Conservation (phyloP, 92 coral and sea anemone genomes). For the Pocillopora meandrina region DNA sequence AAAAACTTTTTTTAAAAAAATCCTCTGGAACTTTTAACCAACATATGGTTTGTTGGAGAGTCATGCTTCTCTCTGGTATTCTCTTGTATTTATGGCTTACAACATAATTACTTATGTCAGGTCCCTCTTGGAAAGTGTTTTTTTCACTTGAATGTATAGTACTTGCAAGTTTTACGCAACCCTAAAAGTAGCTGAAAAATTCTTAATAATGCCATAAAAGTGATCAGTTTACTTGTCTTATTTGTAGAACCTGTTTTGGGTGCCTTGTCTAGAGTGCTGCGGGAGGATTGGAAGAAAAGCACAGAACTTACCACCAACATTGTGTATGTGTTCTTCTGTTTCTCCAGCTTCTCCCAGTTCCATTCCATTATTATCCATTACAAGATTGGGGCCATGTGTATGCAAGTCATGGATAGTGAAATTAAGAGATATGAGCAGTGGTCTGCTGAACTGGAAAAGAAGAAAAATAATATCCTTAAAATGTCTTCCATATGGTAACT, state of each 20-base stretch:
- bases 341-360: slow-evolving; percentile 97
- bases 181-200: too few species aligned
- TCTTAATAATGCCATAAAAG: too few species aligned
- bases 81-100: too few species aligned
- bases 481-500: too few species aligned
- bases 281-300: slow-evolving; percentile 98
- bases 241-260: slow-evolving; percentile 91
- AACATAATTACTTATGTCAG: too few species aligned
- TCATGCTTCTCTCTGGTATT: too few species aligned
- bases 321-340: slow-evolving; percentile 94
- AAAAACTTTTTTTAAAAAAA: too few species aligned
- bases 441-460: slow-evolving; percentile 94
- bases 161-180: too few species aligned
- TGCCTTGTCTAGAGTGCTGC: slow-evolving; percentile 86
- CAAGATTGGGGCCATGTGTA: slow-evolving; percentile 97
- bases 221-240: not conserved
- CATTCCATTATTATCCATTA: slow-evolving; percentile 89
- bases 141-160: too few species aligned
- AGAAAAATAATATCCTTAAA: slow-evolving; percentile 89
- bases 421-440: slow-evolving; percentile 84
- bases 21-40: too few species aligned
- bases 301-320: slow-evolving; percentile 97
- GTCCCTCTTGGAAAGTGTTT: too few species aligned
- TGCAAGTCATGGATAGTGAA: slow-evolving; percentile 94
- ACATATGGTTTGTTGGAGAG: too few species aligned